Conservation (phyloP, 1,140 invertebrate genomes). For the Drosophila tsacasi region DNA sequence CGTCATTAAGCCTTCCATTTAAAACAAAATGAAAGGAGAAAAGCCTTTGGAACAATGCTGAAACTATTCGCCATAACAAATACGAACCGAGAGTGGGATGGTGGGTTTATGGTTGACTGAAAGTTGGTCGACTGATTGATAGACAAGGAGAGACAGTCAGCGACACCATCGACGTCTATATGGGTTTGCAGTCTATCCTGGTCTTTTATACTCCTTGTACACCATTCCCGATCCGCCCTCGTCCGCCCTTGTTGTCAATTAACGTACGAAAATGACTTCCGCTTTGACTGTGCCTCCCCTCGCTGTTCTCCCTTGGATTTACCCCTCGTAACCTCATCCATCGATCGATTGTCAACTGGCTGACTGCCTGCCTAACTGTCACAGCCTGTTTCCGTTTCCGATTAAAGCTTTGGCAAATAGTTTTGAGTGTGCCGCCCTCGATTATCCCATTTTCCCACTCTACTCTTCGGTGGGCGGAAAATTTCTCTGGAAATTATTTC, state of each 20-base stretch:
- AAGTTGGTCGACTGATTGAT: slow-evolving; percentile 72
- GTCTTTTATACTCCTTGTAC: slow-evolving; percentile 29
- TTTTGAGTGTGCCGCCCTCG: slow-evolving; percentile 55
- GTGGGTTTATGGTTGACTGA: slow-evolving; percentile 11
- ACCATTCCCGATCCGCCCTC: neutral
- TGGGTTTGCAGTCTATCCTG: slow-evolving; percentile 25
- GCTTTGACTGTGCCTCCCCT: slow-evolving; percentile 69
- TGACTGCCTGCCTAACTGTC: slow-evolving; percentile 77
- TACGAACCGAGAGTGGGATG: slow-evolving; percentile 27
- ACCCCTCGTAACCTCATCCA: slow-evolving; percentile 54
- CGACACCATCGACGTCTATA: slow-evolving; percentile 69
- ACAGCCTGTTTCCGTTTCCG: slow-evolving; percentile 79
- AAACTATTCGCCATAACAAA: slow-evolving; percentile 80
- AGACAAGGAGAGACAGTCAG: slow-evolving; percentile 73
- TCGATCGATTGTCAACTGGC: slow-evolving; percentile 74
- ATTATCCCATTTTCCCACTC: slow-evolving; percentile 5
- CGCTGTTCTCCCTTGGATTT: neutral
- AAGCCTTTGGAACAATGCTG: slow-evolving; percentile 63
- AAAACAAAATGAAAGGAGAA: slow-evolving; percentile 48
- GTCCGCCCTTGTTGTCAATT: slow-evolving; percentile 72
- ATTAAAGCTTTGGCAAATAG: slow-evolving; percentile 80
- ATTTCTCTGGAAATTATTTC: slow-evolving; percentile 64
- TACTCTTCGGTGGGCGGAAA: slow-evolving; percentile 33
- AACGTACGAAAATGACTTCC: slow-evolving; percentile 84
- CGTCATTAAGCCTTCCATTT: slow-evolving; percentile 79